Conservation (phyloP, 2,888 invertebrate genomes). For the Hirtodrosophila confusa region DNA sequence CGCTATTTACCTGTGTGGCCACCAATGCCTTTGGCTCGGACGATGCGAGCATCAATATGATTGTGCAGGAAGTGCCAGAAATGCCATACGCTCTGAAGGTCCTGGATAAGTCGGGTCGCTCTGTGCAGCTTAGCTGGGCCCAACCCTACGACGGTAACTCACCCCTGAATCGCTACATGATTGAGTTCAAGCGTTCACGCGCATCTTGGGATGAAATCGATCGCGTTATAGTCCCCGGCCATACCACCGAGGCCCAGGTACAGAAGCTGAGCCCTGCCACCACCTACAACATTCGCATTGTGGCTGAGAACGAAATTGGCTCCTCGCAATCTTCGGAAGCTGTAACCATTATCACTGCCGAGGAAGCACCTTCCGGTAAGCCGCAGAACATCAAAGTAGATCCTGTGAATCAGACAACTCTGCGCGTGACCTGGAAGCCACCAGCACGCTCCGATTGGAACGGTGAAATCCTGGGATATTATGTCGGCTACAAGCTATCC, state of each 20-base stretch:
- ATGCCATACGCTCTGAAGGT: constrained; percentile 95
- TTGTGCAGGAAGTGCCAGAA: constrained; percentile 93
- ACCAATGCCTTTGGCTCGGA: constrained; percentile 97
- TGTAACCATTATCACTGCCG: constrained; percentile 97
- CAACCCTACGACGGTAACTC: constrained; percentile 97
- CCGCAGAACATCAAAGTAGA: constrained; percentile 94
- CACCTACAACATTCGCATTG: constrained; percentile 95
- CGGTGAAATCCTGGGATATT: constrained; percentile 95
- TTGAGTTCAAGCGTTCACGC: constrained; percentile 95
- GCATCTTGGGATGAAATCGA: constrained; percentile 94
- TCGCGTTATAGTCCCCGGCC: constrained; percentile 94
- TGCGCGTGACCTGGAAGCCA: constrained; percentile 95
- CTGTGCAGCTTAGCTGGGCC: constrained; percentile 96
- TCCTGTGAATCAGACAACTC: constrained; percentile 93
- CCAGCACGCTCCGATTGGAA: constrained; percentile 96
- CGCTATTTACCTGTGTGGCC: constrained; percentile 95
- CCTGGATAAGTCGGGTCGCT: constrained; percentile 94
- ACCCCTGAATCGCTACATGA: constrained; percentile 93
- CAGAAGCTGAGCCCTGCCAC: constrained; percentile 95
- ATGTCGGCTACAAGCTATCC: constrained; percentile 94
- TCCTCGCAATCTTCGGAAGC: constrained; percentile 96
- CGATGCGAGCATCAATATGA: constrained; percentile 97
- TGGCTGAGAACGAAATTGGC: constrained; percentile 97
- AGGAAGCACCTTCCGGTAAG: constrained; percentile 94
- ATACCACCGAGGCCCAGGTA: constrained; percentile 94